These are phyloP conservation scores for Calyptomena viridis DNA, from an alignment of 2,113 vertebrate genomes.

Conservation along the genomic window DNA sequence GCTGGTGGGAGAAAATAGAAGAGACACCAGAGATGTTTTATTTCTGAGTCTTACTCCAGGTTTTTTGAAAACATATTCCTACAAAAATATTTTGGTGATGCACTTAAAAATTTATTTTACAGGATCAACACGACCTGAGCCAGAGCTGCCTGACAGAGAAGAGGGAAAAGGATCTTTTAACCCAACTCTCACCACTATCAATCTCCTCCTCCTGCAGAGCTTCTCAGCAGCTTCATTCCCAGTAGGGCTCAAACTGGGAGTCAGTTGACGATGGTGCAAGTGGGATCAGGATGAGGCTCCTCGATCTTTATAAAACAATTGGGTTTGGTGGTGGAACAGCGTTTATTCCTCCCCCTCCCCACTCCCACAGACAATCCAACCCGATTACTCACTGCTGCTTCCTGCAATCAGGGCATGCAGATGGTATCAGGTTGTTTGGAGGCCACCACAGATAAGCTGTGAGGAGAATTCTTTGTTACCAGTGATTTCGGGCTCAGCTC, in stretches of 20 bases:
- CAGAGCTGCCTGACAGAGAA: neutral
- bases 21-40: neutral
- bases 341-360: neutral
- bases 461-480: neutral
- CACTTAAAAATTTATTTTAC: accelerated
- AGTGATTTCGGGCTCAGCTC: neutral
- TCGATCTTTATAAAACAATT: neutral
- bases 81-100: neutral
- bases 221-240: neutral
- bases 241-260: neutral
- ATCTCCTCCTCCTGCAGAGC: neutral
- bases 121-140: neutral
- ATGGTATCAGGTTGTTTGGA: neutral
- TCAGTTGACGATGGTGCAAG: too few species aligned
- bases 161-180: neutral
- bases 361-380: neutral
- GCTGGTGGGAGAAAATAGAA: neutral
- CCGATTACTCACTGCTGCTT: neutral
- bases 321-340: neutral
- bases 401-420: neutral
- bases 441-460: neutral
- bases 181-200: accelerated
- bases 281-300: neutral
- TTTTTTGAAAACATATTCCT: neutral
- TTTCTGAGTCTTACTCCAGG: neutral